Evolutionary conservation across 1,140 invertebrate genomes (phyloP).

Genomic region (Plodia interpunctella): DNA sequence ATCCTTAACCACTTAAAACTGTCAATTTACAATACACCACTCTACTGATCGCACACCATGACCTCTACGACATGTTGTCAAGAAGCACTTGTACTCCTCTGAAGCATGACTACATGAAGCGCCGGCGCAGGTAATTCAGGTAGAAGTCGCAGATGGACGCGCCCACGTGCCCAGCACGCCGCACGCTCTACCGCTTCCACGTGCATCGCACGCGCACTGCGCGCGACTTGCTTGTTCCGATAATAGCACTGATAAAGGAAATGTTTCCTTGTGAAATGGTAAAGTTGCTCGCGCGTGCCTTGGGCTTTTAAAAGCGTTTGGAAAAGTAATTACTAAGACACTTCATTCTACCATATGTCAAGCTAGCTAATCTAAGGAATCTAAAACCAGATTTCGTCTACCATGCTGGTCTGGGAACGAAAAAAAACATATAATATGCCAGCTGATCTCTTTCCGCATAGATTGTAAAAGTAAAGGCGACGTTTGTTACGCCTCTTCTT

Average conservation of each 20-base stretch:
- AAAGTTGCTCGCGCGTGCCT: neutral
- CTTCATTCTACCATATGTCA: too few species aligned
- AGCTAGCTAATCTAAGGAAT: too few species aligned
- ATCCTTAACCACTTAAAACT: neutral
- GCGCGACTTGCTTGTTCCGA: slow-evolving; percentile 19
- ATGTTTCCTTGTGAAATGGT: slow-evolving; percentile 15
- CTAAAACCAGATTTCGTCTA: too few species aligned
- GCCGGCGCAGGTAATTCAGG: neutral
- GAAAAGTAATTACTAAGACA: neutral
- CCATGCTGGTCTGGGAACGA: too few species aligned
- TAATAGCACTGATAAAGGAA: too few species aligned
- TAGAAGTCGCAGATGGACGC: slow-evolving; percentile 33
- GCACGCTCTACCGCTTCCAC: slow-evolving; percentile 40
- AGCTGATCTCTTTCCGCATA: too few species aligned
- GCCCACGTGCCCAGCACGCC: slow-evolving; percentile 47
- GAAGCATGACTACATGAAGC: neutral
- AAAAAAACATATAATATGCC: too few species aligned
- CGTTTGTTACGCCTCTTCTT: too few species aligned
- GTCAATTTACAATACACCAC: neutral
- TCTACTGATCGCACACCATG: neutral
- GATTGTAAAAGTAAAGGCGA: too few species aligned
- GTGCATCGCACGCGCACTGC: slow-evolving; percentile 31
- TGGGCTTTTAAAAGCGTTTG: neutral
- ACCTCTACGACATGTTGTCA: neutral
- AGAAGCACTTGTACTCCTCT: neutral